Evolutionary conservation across 1,140 invertebrate species (phyloP).

Genomic region (Venustaconcha ellipsiformis): DNA sequence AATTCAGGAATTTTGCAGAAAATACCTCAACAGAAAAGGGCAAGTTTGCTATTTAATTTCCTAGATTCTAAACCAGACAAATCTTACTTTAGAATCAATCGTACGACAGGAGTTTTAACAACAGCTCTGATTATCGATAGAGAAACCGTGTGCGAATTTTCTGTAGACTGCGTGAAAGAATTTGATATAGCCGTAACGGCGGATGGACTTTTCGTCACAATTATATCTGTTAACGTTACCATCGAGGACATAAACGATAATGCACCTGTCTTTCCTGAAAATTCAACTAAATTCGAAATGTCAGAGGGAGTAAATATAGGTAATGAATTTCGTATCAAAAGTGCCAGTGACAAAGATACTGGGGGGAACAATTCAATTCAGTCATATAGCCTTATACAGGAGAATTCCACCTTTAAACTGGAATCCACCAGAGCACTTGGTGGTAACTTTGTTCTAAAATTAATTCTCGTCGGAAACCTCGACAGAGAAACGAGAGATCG

Average conservation of each 20-base stretch:
- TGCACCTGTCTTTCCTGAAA: conserved; percentile 22
- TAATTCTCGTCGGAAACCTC: conserved; percentile 8
- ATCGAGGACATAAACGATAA: conserved; percentile 34
- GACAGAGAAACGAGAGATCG: conserved; percentile 20
- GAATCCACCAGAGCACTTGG: neutral
- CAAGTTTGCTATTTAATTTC: conserved; percentile 15
- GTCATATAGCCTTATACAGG: conserved; percentile 7
- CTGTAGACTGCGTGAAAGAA: conserved; percentile 33
- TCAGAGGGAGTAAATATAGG: conserved; percentile 13
- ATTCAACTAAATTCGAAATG: conserved; percentile 8
- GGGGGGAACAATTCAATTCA: conserved; percentile 26
- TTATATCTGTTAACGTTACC: conserved; percentile 17
- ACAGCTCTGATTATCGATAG: conserved; percentile 46
- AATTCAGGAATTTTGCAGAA: conserved; percentile 1
- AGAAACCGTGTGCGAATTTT: conserved; percentile 44
- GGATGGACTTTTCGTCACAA: conserved; percentile 25
- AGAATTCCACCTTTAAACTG: conserved; percentile 14
- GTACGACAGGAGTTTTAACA: conserved; percentile 13
- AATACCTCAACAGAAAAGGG: conserved; percentile 5
- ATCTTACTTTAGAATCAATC: conserved; percentile 14
- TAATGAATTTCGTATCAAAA: conserved; percentile 19
- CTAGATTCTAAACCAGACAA: conserved; percentile 3
- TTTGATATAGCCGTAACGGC: conserved; percentile 45
- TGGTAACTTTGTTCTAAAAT: conserved; percentile 6
- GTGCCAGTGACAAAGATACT: conserved; percentile 26